Evolutionary conservation across 2,113 vertebrate species (phyloP).

Genomic region (Corythoichthys haematopterus): DNA sequence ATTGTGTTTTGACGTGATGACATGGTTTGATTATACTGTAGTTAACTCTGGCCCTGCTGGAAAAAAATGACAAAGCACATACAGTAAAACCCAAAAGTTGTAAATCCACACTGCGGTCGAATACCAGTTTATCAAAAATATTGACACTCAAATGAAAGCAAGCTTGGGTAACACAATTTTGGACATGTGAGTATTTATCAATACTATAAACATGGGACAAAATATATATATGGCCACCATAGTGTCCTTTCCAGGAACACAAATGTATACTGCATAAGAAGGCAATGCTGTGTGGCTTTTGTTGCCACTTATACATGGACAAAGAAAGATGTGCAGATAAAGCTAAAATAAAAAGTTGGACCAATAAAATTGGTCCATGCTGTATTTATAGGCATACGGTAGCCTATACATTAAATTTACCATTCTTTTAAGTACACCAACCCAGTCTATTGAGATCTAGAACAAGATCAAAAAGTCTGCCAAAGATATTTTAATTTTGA

Average conservation of each 20-base stretch:
- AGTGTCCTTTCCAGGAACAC: not conserved
- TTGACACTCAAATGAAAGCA: slow-evolving; percentile 1
- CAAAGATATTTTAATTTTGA: not conserved
- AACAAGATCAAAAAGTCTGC: not conserved
- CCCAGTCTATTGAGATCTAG: not conserved
- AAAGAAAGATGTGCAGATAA: not conserved
- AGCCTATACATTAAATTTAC: not conserved
- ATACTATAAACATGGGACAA: not conserved
- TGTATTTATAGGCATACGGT: not conserved
- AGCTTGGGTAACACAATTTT: not conserved
- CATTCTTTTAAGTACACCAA: not conserved
- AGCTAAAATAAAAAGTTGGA: not conserved
- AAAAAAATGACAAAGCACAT: slow-evolving; percentile 27
- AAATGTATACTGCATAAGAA: not conserved
- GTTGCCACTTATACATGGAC: slow-evolving; percentile 1
- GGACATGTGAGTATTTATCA: not conserved
- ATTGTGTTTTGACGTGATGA: slow-evolving; percentile 52
- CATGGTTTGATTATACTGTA: slow-evolving; percentile 38
- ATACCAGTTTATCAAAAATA: slow-evolving; percentile 21
- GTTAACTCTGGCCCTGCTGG: slow-evolving; percentile 52
- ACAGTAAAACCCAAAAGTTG: slow-evolving; percentile 12
- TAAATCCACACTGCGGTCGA: slow-evolving; percentile 32
- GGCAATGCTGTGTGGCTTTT: slow-evolving; percentile 4
- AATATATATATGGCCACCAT: not conserved
- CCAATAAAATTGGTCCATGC: not conserved